phyloP scores from a whole-genome alignment of 2,113 vertebrate species.

The Mobula hypostoma region DNA sequence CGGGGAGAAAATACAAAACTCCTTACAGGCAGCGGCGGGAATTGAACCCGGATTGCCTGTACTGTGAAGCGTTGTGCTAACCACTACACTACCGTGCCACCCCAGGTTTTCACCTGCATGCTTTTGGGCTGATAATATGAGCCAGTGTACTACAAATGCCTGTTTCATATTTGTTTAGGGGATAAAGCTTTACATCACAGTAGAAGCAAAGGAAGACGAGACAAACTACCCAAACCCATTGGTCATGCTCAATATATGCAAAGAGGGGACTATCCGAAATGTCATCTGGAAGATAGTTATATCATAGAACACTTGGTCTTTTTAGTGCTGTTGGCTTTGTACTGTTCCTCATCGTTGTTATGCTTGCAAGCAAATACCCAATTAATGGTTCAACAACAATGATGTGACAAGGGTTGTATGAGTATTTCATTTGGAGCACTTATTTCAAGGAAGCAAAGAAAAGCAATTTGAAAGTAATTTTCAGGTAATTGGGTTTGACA shows the following conservation, averaged over 20 bases:
- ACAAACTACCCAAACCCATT: neutral
- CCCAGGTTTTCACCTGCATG: neutral
- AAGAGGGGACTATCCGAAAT: no score
- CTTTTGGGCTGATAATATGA: neutral
- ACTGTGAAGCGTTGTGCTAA: no score
- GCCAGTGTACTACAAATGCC: neutral
- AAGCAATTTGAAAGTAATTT: constrained; percentile 26
- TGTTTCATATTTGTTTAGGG: neutral
- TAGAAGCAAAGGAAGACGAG: neutral
- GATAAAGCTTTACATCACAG: neutral
- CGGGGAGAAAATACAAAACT: no score
- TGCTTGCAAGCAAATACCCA: neutral
- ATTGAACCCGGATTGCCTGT: no score
- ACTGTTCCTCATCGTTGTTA: neutral
- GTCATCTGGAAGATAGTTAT: no score
- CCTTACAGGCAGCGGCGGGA: no score
- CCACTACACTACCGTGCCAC: no score
- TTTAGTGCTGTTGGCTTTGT: neutral
- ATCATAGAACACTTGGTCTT: neutral
- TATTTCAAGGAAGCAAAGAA: neutral
- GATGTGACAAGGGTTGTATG: neutral
- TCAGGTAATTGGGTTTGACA: neutral
- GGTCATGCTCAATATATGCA: neutral
- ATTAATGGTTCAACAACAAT: neutral
- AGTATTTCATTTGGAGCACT: neutral